Conservation (phyloP, 2,888 invertebrate genomes). For the Andrena haemorrhoa region DNA sequence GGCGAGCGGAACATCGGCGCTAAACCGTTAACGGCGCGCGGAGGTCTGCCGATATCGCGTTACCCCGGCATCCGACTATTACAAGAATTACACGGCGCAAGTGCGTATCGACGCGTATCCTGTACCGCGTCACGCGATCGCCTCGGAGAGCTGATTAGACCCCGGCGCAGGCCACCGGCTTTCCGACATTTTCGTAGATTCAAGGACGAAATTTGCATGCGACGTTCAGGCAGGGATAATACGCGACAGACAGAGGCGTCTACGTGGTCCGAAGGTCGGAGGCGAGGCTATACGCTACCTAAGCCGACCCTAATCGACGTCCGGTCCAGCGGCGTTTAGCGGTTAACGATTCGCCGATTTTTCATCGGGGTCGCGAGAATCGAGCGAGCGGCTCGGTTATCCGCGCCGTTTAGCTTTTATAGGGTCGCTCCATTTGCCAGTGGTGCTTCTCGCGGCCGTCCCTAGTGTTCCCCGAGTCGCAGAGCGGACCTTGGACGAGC, state of each 20-base stretch:
- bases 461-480: neutral
- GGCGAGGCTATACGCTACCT: conserved; percentile 11
- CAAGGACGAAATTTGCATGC: conserved; percentile 3
- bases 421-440: conserved; percentile 80
- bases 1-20: conserved; percentile 11
- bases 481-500: conserved; percentile 35
- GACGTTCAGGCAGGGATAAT: neutral
- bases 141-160: neutral
- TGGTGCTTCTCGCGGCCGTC: conserved; percentile 35
- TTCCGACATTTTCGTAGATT: neutral
- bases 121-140: conserved; percentile 24
- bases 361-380: conserved; percentile 42
- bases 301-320: conserved; percentile 47
- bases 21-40: conserved; percentile 28
- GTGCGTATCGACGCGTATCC: conserved; percentile 25
- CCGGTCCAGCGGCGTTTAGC: conserved; percentile 68
- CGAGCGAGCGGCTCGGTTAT: conserved; percentile 66
- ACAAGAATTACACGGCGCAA: conserved; percentile 25
- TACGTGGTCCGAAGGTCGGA: neutral
- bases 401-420: conserved; percentile 76
- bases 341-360: conserved; percentile 70
- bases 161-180: neutral
- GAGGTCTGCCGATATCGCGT: conserved; percentile 18
- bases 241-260: conserved; percentile 7
- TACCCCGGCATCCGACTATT: conserved; percentile 18